Base-by-base conservation (phyloP, 1,140 invertebrate species). In the Zaprionus ornatus region DNA sequence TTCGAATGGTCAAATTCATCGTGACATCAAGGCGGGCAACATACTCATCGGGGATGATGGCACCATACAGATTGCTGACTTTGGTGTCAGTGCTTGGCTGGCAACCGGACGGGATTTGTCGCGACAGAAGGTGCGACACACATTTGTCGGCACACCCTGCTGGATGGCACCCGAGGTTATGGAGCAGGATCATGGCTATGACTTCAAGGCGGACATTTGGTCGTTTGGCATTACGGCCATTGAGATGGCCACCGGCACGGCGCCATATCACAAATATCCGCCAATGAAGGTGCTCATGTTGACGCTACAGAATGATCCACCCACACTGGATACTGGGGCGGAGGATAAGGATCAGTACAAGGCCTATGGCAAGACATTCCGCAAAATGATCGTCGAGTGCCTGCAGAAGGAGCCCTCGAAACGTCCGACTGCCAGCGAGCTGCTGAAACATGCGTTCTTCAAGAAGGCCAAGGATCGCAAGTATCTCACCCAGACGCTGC, bases 111-210 rank as follows among this genome's bases (percentile, higher is more conserved):
- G 98, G 81, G 96, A 99, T 94, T 87, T 99, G 83, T 97, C 97
- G n/a, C 94, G 98, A 9, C 98, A 99, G 93, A 98, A 98, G 93
- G 97, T 98, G 4, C 94, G 98, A 21, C 98, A 99, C 87, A 99
- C 98, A 0, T 99, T 99, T 94, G 98, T 99, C 4, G 98, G 98
- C 7, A 99, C 98, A 6, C 98, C 99, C 0, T 99, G 99, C 92
- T 99, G 98, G 98, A 99, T 99, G 99, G 99, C 99, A n/a, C 99
- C 99, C 12, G 99, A 99, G 94, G 98, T 99, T 70, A 99, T 99
- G 98, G 98, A 99, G 94, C 98, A 99, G 96, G 98, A 99, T 90
- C 98, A 98, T 92, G 99, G 99, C 0, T 99, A 99, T 92, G 98
- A 99, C 93, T 99, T 98, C 93, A 99, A 99, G 94, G 99, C 99